These are phyloP conservation scores for Chondrosia reniformis DNA, from an alignment of 37 sponge, comb jelly and placozoan species.

Conservation along the genomic window DNA sequence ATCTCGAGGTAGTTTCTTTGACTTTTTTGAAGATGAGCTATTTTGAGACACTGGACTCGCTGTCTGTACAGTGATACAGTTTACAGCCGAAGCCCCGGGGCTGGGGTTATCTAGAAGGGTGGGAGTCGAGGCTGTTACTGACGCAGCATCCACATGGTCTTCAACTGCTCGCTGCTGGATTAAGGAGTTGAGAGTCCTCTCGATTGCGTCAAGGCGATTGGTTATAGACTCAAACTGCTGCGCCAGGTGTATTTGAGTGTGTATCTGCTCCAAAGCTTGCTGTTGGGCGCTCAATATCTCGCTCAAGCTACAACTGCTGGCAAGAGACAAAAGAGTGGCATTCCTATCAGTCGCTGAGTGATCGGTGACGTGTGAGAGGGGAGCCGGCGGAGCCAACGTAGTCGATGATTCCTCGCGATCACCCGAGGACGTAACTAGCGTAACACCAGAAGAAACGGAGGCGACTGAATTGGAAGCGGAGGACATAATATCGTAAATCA, in stretches of 20 bases:
- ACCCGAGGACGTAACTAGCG: too few species aligned
- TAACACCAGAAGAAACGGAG: conserved; percentile 11
- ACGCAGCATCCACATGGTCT: conserved; percentile 47
- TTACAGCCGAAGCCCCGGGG: conserved; percentile 14
- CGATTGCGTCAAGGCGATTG: conserved; percentile 79
- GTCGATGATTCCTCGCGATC: not conserved
- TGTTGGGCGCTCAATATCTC: conserved; percentile 85
- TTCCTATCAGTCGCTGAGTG: conserved; percentile 15
- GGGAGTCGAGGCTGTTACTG: conserved; percentile 3
- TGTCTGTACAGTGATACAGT: conserved; percentile 36
- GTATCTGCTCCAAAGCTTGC: conserved; percentile 83
- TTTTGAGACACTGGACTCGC: conserved; percentile 29
- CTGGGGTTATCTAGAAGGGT: conserved; percentile 2
- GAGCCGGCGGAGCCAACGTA: not conserved
- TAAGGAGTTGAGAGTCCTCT: conserved; percentile 68
- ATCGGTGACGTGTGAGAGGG: not conserved
- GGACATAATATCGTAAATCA: too few species aligned
- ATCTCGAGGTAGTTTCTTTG: conserved; percentile 74
- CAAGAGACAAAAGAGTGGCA: conserved; percentile 60
- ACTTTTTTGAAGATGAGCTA: conserved; percentile 17
- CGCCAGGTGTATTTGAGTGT: conserved; percentile 72
- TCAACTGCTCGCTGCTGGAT: conserved; percentile 74
- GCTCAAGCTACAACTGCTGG: conserved; percentile 69
- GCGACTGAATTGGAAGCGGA: conserved; percentile 11
- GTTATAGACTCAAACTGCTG: conserved; percentile 81